A percentile compares a stretch with the other conserved stretches of the same genome.
Evolutionary conservation across 2,888 invertebrate genomes (phyloP).

Genomic region (Coenonympha glycerion): DNA sequence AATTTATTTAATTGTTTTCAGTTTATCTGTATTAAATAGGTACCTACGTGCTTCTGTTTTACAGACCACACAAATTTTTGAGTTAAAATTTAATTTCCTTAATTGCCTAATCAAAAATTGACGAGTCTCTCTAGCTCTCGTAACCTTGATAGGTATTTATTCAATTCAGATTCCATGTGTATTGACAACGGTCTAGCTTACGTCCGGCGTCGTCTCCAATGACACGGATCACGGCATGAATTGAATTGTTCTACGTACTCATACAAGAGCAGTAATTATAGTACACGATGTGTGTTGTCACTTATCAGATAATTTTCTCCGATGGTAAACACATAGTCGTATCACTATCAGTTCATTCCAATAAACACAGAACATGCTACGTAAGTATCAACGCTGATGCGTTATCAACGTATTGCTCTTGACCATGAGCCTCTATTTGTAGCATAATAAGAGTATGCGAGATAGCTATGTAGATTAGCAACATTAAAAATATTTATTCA

Average conservation of each 20-base stretch:
- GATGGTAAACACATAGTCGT: slow-evolving; percentile 50
- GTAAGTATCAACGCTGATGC: slow-evolving; percentile 34
- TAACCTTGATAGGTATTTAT: slow-evolving; percentile 12
- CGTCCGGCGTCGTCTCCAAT: slow-evolving; percentile 4
- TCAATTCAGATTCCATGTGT: neutral
- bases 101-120: no score
- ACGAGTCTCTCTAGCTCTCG: no score
- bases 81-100: neutral
- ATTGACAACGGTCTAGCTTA: neutral
- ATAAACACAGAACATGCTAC: slow-evolving; percentile 34
- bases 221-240: slow-evolving; percentile 20
- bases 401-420: slow-evolving; percentile 35
- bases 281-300: slow-evolving; percentile 26
- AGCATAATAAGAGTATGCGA: slow-evolving; percentile 9
- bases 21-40: no score
- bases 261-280: slow-evolving; percentile 15
- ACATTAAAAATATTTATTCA: slow-evolving; percentile 22
- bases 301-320: slow-evolving; percentile 35
- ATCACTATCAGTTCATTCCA: slow-evolving; percentile 51
- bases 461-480: slow-evolving; percentile 22
- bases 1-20: no score
- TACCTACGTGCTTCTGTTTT: no score
- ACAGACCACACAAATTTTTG: neutral
- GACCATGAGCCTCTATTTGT: slow-evolving; percentile 33
- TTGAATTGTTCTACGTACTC: slow-evolving; percentile 20